phyloP scores from a whole-genome alignment of 2,888 invertebrate genomes.

The Aporophyla lueneburgensis region DNA sequence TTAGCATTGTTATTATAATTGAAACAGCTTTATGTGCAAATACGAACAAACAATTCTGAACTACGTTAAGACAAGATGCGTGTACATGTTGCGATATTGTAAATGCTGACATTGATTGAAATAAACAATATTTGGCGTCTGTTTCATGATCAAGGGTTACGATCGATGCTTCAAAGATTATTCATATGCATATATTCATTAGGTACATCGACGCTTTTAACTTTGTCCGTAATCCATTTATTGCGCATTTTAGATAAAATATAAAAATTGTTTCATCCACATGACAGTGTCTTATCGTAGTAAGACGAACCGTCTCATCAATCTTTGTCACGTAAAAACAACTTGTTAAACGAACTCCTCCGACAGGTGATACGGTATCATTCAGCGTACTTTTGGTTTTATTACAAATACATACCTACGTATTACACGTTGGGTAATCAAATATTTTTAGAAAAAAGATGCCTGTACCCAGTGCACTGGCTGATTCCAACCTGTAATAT shows the following conservation, averaged over 20 bases:
- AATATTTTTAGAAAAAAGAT: too few species aligned
- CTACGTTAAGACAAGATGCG: conserved; percentile 8
- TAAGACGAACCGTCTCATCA: conserved; percentile 23
- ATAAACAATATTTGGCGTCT: conserved; percentile 38
- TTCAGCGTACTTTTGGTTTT: too few species aligned
- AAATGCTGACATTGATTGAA: conserved; percentile 25
- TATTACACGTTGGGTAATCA: too few species aligned
- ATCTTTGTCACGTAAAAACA: conserved; percentile 31
- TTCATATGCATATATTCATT: conserved; percentile 4
- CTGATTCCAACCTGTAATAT: too few species aligned
- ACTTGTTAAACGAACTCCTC: neutral
- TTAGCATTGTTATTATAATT: neutral
- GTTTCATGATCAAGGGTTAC: conserved; percentile 33
- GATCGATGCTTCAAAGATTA: conserved; percentile 26
- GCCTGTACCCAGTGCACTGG: too few species aligned
- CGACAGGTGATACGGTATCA: too few species aligned
- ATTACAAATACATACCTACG: too few species aligned
- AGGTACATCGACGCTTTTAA: conserved; percentile 23
- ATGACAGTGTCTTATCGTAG: conserved; percentile 3
- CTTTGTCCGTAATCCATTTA: conserved; percentile 6
- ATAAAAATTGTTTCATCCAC: conserved; percentile 10
- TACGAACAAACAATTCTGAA: neutral
- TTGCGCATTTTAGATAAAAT: neutral
- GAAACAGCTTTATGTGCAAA: neutral
- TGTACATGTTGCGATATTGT: conserved; percentile 33